These are phyloP conservation scores for Deilephila elpenor DNA, from an alignment of 2,888 invertebrate genomes.

Conservation along the genomic window DNA sequence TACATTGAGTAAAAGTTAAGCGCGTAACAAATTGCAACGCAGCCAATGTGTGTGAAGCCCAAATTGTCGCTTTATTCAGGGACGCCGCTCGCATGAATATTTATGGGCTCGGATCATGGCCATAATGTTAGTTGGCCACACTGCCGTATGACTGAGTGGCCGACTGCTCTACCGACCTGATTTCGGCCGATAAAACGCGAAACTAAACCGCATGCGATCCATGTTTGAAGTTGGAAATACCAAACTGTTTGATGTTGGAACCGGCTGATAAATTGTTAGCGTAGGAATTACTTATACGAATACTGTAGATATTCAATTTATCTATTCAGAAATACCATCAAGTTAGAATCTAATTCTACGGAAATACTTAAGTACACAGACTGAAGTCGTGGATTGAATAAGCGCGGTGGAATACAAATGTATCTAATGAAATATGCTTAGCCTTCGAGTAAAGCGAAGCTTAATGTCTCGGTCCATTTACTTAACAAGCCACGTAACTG, in stretches of 20 bases:
- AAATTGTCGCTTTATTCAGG: constrained; percentile 62
- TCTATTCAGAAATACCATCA: too few species aligned
- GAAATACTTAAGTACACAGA: neutral
- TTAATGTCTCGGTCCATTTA: neutral
- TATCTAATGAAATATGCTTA: neutral
- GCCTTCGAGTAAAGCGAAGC: too few species aligned
- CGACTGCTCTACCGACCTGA: constrained; percentile 37
- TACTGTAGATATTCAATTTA: too few species aligned
- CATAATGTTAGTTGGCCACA: constrained; percentile 47
- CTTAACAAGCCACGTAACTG: neutral
- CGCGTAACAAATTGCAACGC: constrained; percentile 29
- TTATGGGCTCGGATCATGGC: constrained; percentile 55
- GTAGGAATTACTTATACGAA: too few species aligned
- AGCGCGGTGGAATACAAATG: too few species aligned
- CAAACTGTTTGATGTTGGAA: too few species aligned
- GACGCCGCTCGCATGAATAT: constrained; percentile 66
- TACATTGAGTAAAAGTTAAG: constrained; percentile 6
- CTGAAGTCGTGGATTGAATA: too few species aligned
- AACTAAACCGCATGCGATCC: constrained; percentile 4
- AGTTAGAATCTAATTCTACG: neutral
- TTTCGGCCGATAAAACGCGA: constrained; percentile 35
- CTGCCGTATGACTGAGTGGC: constrained; percentile 47
- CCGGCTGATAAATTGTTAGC: too few species aligned
- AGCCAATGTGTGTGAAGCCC: constrained; percentile 34
- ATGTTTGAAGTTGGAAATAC: neutral